A percentile compares a stretch with the other conserved stretches of the same genome.
These are phyloP conservation scores for Protophormia terraenovae DNA, from an alignment of 2,888 invertebrate species.

Conservation along the genomic window DNA sequence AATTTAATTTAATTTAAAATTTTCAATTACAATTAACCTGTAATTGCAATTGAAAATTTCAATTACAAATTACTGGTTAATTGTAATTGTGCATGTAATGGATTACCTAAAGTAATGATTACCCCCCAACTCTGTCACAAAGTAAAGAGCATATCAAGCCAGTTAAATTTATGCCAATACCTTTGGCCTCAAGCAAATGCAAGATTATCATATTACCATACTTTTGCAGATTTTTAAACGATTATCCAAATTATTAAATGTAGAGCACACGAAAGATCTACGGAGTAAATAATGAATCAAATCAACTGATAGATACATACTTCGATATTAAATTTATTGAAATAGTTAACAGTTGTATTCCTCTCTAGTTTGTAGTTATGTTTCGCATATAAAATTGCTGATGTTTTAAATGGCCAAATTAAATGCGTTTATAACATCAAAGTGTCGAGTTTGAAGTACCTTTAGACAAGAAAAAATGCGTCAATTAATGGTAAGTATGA, in stretches of 20 bases:
- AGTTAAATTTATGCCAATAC: background rate
- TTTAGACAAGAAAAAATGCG: slow-evolving; percentile 23
- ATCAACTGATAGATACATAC: background rate
- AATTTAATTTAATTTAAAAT: too few relatives aligned
- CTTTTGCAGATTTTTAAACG: background rate
- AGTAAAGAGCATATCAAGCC: background rate
- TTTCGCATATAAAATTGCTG: slow-evolving; percentile 35
- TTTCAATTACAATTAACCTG: too few relatives aligned
- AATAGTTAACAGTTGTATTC: slow-evolving; percentile 31
- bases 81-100: too few relatives aligned
- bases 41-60: too few relatives aligned
- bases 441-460: slow-evolving; percentile 16
- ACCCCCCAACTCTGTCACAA: too few relatives aligned
- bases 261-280: slow-evolving; percentile 40
- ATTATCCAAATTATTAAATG: slow-evolving; percentile 26
- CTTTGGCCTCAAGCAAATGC: background rate
- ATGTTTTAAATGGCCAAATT: slow-evolving; percentile 20
- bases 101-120: too few relatives aligned
- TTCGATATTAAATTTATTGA: slow-evolving; percentile 4
- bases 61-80: too few relatives aligned
- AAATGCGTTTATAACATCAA: slow-evolving; percentile 45
- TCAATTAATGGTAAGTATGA: slow-evolving; percentile 42
- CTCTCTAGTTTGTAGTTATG: background rate
- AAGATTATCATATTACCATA: background rate
- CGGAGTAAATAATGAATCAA: background rate